These are phyloP conservation scores for Papilio dardanus DNA, from an alignment of 1,140 invertebrate species.

Conservation along the genomic window DNA sequence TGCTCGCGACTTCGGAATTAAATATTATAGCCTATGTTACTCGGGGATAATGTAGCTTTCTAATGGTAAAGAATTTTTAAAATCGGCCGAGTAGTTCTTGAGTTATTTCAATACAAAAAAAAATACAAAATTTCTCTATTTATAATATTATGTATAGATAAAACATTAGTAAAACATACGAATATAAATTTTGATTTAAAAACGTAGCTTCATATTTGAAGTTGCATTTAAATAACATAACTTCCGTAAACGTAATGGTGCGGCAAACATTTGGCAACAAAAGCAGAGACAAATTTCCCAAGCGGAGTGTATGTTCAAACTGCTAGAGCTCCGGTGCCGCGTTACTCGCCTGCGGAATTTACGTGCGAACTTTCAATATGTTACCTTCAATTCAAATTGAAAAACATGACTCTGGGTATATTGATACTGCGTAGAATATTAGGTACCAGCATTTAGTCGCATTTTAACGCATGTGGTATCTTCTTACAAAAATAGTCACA, in stretches of 20 bases:
- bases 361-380: slow-evolving; percentile 20
- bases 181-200: background rate
- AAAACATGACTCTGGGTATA: background rate
- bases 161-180: too few relatives aligned
- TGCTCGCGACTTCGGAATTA: too few relatives aligned
- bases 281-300: slow-evolving; percentile 30
- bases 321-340: slow-evolving; percentile 14
- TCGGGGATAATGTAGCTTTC: too few relatives aligned
- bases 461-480: background rate
- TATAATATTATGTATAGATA: too few relatives aligned
- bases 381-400: background rate
- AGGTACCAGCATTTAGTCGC: too few relatives aligned
- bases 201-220: background rate
- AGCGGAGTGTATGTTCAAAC: slow-evolving; percentile 32
- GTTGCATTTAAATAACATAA: slow-evolving; percentile 30
- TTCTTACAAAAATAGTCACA: too few relatives aligned
- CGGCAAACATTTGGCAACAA: slow-evolving; percentile 33
- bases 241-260: slow-evolving; percentile 16
- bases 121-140: too few relatives aligned
- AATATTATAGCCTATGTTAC: too few relatives aligned
- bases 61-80: too few relatives aligned
- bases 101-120: too few relatives aligned
- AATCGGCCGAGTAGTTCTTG: too few relatives aligned
- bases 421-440: too few relatives aligned
- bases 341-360: background rate